phyloP scores from a whole-genome alignment of 2,113 vertebrate genomes.

The Sprattus sprattus region DNA sequence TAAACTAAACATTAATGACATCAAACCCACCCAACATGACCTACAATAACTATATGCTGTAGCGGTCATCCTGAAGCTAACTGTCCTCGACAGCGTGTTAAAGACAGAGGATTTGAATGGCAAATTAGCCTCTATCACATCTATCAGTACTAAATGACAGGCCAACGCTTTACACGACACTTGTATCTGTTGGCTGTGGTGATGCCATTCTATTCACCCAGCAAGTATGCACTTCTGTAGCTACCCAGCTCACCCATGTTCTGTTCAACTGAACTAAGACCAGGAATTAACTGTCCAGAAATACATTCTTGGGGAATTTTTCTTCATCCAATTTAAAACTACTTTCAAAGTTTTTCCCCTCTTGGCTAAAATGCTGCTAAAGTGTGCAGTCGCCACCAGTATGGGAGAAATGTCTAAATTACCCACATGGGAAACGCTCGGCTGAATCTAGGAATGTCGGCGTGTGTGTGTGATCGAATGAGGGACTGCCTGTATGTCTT shows the following conservation, averaged over 20 bases:
- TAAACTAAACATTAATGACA: background rate
- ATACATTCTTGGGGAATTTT: background rate
- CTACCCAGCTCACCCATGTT: background rate
- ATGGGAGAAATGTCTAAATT: slow-evolving; percentile 38
- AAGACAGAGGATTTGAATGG: background rate
- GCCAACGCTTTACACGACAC: background rate
- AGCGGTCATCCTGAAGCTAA: background rate
- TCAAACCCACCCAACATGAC: background rate
- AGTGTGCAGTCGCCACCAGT: background rate
- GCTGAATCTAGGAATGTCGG: slow-evolving; percentile 18
- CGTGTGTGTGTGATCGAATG: slow-evolving; percentile 3
- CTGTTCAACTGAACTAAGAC: background rate
- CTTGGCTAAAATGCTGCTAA: background rate
- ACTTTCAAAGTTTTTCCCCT: background rate
- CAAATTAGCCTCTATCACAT: background rate
- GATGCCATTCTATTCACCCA: background rate
- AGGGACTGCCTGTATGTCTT: background rate
- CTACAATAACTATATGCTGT: no score
- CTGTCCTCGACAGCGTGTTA: background rate
- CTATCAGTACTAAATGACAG: background rate
- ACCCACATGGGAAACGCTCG: slow-evolving; percentile 29
- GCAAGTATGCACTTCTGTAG: background rate
- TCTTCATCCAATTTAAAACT: background rate
- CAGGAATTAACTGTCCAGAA: background rate
- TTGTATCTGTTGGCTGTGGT: background rate